Evolutionary conservation across 2,113 vertebrate species (phyloP).

Genomic region (Equus quagga): DNA sequence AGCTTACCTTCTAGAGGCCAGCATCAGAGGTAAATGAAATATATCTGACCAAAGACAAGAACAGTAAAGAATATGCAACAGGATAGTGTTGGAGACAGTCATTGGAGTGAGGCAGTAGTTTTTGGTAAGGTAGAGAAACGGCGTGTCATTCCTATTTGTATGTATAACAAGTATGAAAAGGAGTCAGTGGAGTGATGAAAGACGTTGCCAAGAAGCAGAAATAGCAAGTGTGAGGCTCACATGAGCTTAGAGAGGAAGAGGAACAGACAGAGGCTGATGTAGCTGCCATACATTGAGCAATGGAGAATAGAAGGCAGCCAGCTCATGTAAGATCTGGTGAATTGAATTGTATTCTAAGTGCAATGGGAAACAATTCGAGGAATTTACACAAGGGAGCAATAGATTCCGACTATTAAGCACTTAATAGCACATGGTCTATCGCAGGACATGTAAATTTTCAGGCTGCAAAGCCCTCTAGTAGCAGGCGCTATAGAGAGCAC

Average conservation of each 20-base stretch:
- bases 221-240: background rate
- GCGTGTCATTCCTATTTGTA: rapidly evolving
- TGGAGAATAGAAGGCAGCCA: rapidly evolving
- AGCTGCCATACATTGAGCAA: rapidly evolving
- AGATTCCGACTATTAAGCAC: background rate
- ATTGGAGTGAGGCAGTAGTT: no score
- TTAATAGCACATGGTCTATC: background rate
- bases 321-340: rapidly evolving
- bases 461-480: background rate
- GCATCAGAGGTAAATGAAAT: background rate
- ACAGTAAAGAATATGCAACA: background rate
- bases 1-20: background rate
- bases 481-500: background rate
- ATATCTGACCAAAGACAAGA: rapidly evolving
- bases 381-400: background rate
- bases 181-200: no score
- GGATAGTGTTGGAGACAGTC: rapidly evolving
- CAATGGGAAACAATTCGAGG: background rate
- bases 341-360: background rate
- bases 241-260: background rate
- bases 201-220: background rate
- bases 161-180: background rate
- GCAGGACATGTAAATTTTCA: background rate
- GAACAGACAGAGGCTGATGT: no score
- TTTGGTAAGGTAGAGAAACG: background rate